A percentile compares a stretch with the other conserved stretches of the same genome.
Evolutionary conservation across 1,140 invertebrate genomes (phyloP).

Genomic region (Aphidius gifuensis): DNA sequence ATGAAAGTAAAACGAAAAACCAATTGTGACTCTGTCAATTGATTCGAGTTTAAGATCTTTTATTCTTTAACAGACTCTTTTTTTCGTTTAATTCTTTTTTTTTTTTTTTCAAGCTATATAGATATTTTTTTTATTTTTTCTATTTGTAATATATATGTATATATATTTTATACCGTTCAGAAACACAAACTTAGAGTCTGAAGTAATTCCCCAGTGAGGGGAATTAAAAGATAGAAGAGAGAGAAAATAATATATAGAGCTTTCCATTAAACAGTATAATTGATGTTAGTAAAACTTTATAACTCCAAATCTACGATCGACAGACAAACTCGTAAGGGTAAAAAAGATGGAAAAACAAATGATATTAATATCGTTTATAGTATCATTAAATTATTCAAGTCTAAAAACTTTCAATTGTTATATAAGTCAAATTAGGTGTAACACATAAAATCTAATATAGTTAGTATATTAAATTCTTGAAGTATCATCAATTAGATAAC

Average conservation of each 20-base stretch:
- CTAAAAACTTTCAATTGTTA: too few species aligned
- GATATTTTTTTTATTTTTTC: not conserved
- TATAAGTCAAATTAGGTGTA: too few species aligned
- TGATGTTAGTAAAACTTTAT: slow-evolving; percentile 44
- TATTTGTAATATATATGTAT: slow-evolving; percentile 1
- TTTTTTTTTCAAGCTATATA: not conserved
- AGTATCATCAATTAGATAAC: too few species aligned
- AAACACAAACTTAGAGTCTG: slow-evolving; percentile 23
- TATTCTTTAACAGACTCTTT: too few species aligned
- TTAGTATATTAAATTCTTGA: too few species aligned
- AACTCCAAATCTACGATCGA: slow-evolving; percentile 43
- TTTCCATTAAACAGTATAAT: slow-evolving; percentile 46
- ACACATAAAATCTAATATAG: too few species aligned
- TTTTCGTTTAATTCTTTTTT: too few species aligned
- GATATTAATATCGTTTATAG: slow-evolving; percentile 23
- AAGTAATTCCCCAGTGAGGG: slow-evolving; percentile 32
- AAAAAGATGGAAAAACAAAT: not conserved
- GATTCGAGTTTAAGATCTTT: too few species aligned
- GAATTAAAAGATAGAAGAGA: slow-evolving; percentile 18
- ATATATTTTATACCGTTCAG: slow-evolving; percentile 26
- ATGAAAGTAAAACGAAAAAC: too few species aligned
- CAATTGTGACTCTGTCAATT: too few species aligned
- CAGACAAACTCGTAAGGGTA: slow-evolving; percentile 20
- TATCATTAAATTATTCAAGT: not conserved
- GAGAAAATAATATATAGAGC: not conserved